These are phyloP conservation scores for Myoxocephalus aenaeus DNA, from an alignment of 2,797 vertebrate genomes.

Conservation along the genomic window DNA sequence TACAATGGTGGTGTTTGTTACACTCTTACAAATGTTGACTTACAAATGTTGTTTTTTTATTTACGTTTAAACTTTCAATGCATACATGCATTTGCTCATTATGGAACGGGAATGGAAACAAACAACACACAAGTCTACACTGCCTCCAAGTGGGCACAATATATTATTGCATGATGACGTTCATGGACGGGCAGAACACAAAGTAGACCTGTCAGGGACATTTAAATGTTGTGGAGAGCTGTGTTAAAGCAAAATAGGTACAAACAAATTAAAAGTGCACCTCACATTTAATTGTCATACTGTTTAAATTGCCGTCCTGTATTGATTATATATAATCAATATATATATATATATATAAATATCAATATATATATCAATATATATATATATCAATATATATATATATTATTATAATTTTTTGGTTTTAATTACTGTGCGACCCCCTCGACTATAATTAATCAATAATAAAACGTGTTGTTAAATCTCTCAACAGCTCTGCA, in stretches of 20 bases:
- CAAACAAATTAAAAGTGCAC: background rate
- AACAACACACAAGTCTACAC: slow-evolving; percentile 33
- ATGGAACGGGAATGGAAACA: background rate
- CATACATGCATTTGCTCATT: background rate
- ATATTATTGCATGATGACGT: slow-evolving; percentile 26
- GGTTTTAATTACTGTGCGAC: background rate
- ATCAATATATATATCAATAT: no score
- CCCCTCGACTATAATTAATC: background rate
- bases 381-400: no score
- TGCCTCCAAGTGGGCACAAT: slow-evolving; percentile 50
- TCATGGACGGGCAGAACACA: background rate
- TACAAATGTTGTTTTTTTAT: background rate
- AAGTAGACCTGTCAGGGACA: background rate
- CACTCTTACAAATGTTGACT: background rate
- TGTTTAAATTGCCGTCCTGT: background rate
- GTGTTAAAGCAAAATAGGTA: background rate
- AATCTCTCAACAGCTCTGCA: background rate
- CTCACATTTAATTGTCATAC: background rate
- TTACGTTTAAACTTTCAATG: background rate
- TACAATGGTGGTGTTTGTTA: background rate
- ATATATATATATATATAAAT: no score
- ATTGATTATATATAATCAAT: no score
- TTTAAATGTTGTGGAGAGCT: background rate
- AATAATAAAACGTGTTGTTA: background rate
- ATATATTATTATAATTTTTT: no score